Evolutionary conservation across 2,888 invertebrate genomes (phyloP).

Genomic region (Sthenelais limicola): DNA sequence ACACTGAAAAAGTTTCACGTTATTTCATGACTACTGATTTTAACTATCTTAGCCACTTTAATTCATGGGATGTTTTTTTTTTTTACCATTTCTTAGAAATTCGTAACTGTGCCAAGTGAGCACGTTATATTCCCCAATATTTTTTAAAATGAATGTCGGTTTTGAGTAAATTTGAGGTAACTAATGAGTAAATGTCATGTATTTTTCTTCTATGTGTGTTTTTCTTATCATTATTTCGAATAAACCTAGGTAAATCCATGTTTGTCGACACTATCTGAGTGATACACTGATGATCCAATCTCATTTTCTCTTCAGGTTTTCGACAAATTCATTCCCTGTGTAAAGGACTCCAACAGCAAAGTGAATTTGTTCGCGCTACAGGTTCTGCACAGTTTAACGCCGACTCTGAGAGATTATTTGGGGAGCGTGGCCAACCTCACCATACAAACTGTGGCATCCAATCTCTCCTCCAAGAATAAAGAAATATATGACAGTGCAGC

Average conservation of each 20-base stretch:
- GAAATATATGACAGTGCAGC: conserved; percentile 67
- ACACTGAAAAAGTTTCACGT: no score
- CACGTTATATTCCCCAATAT: no score
- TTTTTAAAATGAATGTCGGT: no score
- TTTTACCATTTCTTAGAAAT: no score
- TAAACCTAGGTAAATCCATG: background rate
- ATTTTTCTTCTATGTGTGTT: background rate
- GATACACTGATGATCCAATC: no score
- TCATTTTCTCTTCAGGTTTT: conserved; percentile 64
- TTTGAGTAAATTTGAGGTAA: no score
- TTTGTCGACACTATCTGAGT: background rate
- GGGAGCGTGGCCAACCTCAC: conserved; percentile 62
- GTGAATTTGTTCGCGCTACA: conserved; percentile 70
- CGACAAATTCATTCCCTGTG: conserved; percentile 70
- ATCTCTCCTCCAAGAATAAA: conserved; percentile 70
- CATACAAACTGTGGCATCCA: conserved; percentile 64
- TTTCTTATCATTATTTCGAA: background rate
- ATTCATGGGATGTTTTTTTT: no score
- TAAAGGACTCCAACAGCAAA: conserved; percentile 72
- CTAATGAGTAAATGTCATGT: no score
- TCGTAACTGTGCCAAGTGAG: no score
- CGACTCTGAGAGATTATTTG: conserved; percentile 60
- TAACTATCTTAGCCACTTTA: no score
- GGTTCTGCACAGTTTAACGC: conserved; percentile 60
- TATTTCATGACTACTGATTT: no score